Conservation (phyloP, 2,888 invertebrate genomes). For the Stenolophus ochropezus region DNA sequence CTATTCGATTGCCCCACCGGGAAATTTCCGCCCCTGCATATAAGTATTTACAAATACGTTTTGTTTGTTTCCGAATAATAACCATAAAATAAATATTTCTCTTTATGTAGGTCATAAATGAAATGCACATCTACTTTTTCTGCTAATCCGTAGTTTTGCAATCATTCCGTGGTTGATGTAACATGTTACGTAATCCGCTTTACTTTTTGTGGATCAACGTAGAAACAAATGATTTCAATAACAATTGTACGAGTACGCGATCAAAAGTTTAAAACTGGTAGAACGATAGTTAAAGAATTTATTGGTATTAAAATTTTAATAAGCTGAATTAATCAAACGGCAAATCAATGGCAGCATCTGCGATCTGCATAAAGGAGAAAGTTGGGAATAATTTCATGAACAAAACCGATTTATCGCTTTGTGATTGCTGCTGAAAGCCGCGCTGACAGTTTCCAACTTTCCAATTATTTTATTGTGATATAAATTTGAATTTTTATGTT, state of each 20-base stretch:
- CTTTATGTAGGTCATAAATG: too few relatives aligned
- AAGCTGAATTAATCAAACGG: neutral
- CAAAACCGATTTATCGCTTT: neutral
- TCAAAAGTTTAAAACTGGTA: too few relatives aligned
- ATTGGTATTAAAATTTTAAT: neutral
- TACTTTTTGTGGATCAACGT: neutral
- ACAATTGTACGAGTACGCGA: too few relatives aligned
- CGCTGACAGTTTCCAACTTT: neutral
- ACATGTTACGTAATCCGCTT: neutral
- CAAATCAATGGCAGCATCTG: neutral
- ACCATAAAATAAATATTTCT: too few relatives aligned
- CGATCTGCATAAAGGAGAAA: neutral
- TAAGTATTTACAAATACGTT: too few relatives aligned
- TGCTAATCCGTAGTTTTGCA: neutral
- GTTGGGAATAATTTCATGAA: neutral
- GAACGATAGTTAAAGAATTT: neutral
- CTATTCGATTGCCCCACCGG: too few relatives aligned
- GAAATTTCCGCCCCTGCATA: too few relatives aligned
- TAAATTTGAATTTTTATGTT: slow-evolving; percentile 5
- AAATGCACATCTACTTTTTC: neutral
- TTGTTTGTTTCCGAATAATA: too few relatives aligned
- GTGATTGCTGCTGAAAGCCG: neutral
- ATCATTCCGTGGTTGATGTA: neutral
- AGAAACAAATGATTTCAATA: too few relatives aligned
- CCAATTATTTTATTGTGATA: neutral